A percentile compares a stretch with the other conserved stretches of the same genome.
Evolutionary conservation across 64 coral and sea anemone species (phyloP).

Genomic region (Montipora foliosa): DNA sequence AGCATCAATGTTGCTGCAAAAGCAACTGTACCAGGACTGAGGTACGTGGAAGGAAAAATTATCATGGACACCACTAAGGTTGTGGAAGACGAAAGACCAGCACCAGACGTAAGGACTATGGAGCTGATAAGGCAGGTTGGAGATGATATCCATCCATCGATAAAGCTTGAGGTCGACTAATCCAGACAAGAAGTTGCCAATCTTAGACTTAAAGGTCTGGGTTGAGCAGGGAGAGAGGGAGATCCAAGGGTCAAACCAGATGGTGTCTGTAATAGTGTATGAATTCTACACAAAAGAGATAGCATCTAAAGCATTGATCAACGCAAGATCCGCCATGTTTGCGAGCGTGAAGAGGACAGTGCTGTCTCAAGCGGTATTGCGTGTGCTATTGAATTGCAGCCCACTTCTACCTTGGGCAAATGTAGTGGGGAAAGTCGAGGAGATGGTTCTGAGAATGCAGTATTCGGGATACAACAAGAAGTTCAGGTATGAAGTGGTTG

Average conservation of each 20-base stretch:
- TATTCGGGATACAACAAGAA: constrained; percentile 43
- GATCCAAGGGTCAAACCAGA: constrained; percentile 43
- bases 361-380: too few species aligned
- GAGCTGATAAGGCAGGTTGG: constrained; percentile 21
- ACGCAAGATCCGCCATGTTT: constrained; percentile 20
- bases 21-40: constrained; percentile 51
- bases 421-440: background rate
- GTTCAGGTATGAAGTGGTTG: background rate
- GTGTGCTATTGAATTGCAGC: constrained; percentile 29
- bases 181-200: constrained; percentile 49
- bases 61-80: constrained; percentile 31
- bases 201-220: constrained; percentile 58
- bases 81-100: constrained; percentile 31
- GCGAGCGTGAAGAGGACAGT: background rate
- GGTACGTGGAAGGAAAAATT: constrained; percentile 37
- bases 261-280: constrained; percentile 45
- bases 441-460: constrained; percentile 37
- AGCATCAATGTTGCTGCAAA: constrained; percentile 19
- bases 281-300: constrained; percentile 1
- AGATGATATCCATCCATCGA: constrained; percentile 1
- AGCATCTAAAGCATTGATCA: background rate
- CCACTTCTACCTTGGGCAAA: background rate
- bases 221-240: constrained; percentile 36
- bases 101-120: constrained; percentile 52
- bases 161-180: constrained; percentile 39